Evolutionary conservation across 2,797 vertebrate genomes (phyloP).

Genomic region (Gymnothorax reevesii): DNA sequence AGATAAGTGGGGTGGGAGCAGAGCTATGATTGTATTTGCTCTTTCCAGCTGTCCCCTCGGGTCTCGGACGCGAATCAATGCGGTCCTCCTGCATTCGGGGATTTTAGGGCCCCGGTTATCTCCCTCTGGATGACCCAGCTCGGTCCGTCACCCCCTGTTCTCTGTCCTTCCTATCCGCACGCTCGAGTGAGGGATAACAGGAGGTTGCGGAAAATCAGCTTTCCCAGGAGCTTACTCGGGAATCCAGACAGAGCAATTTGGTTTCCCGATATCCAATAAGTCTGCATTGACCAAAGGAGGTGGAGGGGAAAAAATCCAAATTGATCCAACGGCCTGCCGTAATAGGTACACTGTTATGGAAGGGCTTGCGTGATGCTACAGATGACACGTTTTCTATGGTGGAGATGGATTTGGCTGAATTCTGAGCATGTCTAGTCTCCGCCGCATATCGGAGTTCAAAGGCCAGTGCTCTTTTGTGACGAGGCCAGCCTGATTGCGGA

Average conservation of each 20-base stretch:
- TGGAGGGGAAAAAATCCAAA: slow-evolving; percentile 46
- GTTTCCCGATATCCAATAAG: slow-evolving; percentile 51
- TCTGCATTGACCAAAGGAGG: slow-evolving; percentile 35
- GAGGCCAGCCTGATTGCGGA: neutral
- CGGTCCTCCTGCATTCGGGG: neutral
- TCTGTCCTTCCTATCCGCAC: neutral
- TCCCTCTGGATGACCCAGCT: neutral
- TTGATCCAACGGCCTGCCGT: slow-evolving; percentile 48
- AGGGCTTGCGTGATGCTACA: slow-evolving; percentile 50
- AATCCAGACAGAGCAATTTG: slow-evolving; percentile 53
- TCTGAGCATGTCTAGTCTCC: neutral
- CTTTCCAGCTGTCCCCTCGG: slow-evolving; percentile 3
- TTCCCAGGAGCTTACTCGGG: slow-evolving; percentile 49
- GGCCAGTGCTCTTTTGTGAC: slow-evolving; percentile 1
- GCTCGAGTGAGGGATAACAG: slow-evolving; percentile 53
- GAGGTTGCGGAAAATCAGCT: slow-evolving; percentile 53
- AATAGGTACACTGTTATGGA: slow-evolving; percentile 51
- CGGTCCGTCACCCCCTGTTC: neutral
- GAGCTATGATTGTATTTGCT: slow-evolving; percentile 8
- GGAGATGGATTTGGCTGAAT: slow-evolving; percentile 45
- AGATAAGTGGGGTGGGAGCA: slow-evolving; percentile 39
- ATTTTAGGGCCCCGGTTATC: neutral
- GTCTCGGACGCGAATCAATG: neutral
- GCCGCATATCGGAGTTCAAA: neutral
- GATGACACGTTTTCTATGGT: slow-evolving; percentile 47